Evolutionary conservation across 2,113 vertebrate genomes (phyloP).

Genomic region (Corythaixoides concolor): DNA sequence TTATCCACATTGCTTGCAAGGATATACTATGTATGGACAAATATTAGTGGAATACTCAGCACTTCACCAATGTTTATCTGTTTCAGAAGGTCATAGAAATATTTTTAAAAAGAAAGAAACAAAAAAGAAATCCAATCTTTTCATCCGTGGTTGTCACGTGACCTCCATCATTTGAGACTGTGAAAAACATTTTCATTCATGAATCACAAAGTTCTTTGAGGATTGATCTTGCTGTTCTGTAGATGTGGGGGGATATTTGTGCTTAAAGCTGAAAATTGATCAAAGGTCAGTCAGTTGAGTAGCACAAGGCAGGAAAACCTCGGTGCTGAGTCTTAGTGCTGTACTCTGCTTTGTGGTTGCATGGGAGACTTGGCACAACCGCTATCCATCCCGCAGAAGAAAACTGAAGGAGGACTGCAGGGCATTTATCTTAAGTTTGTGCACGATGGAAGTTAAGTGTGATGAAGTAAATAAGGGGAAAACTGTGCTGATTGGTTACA

Average conservation of each 20-base stretch:
- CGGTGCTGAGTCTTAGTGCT: background rate
- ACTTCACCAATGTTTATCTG: background rate
- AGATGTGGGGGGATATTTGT: fast-evolving
- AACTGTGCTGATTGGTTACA: background rate
- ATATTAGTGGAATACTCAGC: background rate
- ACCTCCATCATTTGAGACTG: background rate
- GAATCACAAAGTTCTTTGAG: background rate
- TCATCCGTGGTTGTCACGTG: background rate
- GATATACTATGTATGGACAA: background rate
- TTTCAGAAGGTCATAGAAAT: background rate
- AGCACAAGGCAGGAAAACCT: background rate
- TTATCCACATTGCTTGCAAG: background rate
- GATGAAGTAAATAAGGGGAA: background rate
- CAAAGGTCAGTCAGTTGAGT: background rate
- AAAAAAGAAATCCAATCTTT: background rate
- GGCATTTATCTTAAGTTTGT: background rate
- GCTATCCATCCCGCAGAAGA: background rate
- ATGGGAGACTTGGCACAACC: background rate
- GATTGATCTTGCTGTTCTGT: background rate
- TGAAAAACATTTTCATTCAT: background rate
- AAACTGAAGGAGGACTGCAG: background rate
- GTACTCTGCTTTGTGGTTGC: background rate
- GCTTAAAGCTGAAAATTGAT: background rate
- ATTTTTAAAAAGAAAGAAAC: background rate
- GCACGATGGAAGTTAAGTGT: background rate